Percentiles rank a stretch among this genome's conserved stretches.
phyloP scores from a whole-genome alignment of 2,888 invertebrate genomes.

The Cantharis rufa region DNA sequence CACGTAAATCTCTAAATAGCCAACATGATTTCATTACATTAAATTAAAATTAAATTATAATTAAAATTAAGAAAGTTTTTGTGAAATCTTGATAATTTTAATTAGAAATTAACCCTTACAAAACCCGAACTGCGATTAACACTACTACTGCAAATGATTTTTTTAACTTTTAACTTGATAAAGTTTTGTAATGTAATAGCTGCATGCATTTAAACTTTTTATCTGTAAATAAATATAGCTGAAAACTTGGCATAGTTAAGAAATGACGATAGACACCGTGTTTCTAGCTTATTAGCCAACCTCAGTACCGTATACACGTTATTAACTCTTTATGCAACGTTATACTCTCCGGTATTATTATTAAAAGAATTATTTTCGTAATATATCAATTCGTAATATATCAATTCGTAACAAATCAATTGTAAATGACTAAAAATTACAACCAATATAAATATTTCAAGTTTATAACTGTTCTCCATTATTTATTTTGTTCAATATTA shows the following conservation, averaged over 20 bases:
- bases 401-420: too few species aligned
- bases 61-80: neutral
- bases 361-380: too few species aligned
- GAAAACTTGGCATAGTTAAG: too few species aligned
- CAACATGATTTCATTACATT: too few species aligned
- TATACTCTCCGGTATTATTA: too few species aligned
- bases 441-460: neutral
- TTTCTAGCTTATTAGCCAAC: too few species aligned
- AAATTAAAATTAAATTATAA: neutral
- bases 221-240: too few species aligned
- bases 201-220: too few species aligned
- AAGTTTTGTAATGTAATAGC: neutral
- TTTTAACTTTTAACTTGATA: neutral
- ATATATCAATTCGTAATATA: too few species aligned
- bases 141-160: neutral
- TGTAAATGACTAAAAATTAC: neutral
- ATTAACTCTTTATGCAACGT: too few species aligned
- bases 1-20: neutral
- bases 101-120: neutral
- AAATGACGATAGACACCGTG: too few species aligned
- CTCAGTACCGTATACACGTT: too few species aligned
- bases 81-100: neutral
- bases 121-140: neutral
- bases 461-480: neutral
- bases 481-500: neutral